Percentiles rank a stretch among this genome's conserved stretches.
phyloP scores from a whole-genome alignment of 2,113 vertebrate genomes.

The Sinocyclocheilus rhinocerous region DNA sequence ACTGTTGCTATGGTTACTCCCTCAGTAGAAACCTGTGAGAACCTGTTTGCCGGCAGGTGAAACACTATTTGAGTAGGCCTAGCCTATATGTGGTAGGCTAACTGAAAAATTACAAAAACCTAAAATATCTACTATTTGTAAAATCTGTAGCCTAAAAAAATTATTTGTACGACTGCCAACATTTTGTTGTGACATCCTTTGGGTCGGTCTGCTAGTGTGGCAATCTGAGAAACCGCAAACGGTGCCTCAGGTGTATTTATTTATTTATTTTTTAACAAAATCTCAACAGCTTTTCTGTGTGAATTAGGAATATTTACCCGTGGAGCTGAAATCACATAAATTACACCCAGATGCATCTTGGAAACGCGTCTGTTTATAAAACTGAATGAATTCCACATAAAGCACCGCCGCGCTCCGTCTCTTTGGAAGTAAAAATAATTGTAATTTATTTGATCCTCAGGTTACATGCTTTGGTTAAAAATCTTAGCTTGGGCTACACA shows the following conservation, averaged over 20 bases:
- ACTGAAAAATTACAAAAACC: neutral
- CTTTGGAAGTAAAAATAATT: neutral
- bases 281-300: neutral
- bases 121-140: neutral
- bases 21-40: neutral
- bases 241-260: neutral
- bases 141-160: neutral
- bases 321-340: constrained; percentile 71
- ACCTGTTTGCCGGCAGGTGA: neutral
- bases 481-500: neutral
- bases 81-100: neutral
- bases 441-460: neutral
- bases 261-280: neutral
- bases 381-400: constrained; percentile 74
- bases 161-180: neutral
- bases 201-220: neutral
- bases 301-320: constrained; percentile 66
- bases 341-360: constrained; percentile 75
- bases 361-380: constrained; percentile 73
- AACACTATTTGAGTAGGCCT: no score
- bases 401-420: constrained; percentile 63
- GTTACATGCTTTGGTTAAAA: neutral
- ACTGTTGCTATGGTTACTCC: neutral
- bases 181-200: constrained; percentile 3
- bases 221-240: neutral